phyloP scores from a whole-genome alignment of 1,140 invertebrate species.

The Zaprionus tsacasi region DNA sequence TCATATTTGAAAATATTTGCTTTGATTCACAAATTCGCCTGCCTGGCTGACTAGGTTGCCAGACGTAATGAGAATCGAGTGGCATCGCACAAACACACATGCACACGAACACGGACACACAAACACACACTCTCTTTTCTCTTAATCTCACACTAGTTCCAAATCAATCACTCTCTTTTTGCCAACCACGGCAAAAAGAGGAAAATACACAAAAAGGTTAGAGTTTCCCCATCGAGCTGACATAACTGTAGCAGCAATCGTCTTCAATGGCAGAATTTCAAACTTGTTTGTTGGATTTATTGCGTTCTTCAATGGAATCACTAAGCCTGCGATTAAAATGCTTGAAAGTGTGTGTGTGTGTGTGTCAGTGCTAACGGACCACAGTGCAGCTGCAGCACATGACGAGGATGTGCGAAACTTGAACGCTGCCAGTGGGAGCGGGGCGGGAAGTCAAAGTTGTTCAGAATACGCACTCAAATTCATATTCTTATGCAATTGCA shows the following conservation, averaged over 20 bases:
- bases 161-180: background rate
- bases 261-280: background rate
- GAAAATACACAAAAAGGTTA: background rate
- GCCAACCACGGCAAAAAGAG: background rate
- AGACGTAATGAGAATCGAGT: background rate
- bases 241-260: background rate
- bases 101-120: background rate
- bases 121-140: background rate
- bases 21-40: constrained; percentile 8
- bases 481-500: constrained; percentile 66
- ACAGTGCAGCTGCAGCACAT: constrained; percentile 3
- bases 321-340: no score
- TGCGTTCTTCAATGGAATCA: no score
- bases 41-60: constrained; percentile 3
- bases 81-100: background rate
- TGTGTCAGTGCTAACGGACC: constrained; percentile 1
- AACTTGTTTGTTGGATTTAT: no score
- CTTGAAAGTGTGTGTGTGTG: background rate
- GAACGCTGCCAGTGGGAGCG: background rate
- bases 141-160: background rate
- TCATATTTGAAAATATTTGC: constrained; percentile 12
- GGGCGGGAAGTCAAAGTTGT: background rate
- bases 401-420: background rate
- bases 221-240: constrained; percentile 13
- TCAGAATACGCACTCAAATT: constrained; percentile 18